Evolutionary conservation across 2,888 invertebrate species (phyloP), one percentile per base, ranked within the genome.

Genomic region (Sabatieria punctata): DNA sequence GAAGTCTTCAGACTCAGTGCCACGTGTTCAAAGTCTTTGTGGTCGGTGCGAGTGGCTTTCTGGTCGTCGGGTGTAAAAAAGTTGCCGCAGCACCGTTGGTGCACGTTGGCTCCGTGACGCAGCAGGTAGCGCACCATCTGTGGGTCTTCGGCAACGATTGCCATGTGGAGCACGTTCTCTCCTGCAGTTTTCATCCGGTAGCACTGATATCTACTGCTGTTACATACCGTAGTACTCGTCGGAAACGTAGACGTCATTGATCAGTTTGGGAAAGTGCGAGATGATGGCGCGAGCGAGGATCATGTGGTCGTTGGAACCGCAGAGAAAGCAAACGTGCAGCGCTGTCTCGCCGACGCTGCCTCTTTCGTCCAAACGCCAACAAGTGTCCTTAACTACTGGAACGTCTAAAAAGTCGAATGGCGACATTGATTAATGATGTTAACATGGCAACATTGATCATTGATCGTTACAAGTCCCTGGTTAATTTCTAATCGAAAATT

Each of bases 51-150:
- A 0, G 84, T 82, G 0, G 80, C 78, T 66, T 91, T 93, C 68
- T 91, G 89, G 66, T 93, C 93, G 64, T 91, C 89, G 0, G 89
- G 85, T 48, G 82, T 82, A 83, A 93, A 91, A 65, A 93, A 93
- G 64, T 83, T 82, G 0, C 93, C 93, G 49, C 62, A 66, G 63
- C 86, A 88, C 15, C 89, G 74, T 66, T 88, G 85, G 63, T 85
- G 80, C 51, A 83, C 82, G 67, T 89, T 78, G 0, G 84, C 86
- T 0, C 84, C 84, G n/a, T 83, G 79, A 65, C 89, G 85, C 39
- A 93, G 68, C 1, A 93, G 71, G 65, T 80, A 89, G 70, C 89
- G 91, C 2, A 91, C 91, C 88, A 89, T 88, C 0, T 85, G 80
- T 0, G 89, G 88, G 65, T 93, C 91, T 65, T 93, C 93, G 67